Percentiles rank a stretch among this genome's conserved stretches.
Evolutionary conservation across 2,888 invertebrate genomes (phyloP).

Genomic region (Cetonia aurata): DNA sequence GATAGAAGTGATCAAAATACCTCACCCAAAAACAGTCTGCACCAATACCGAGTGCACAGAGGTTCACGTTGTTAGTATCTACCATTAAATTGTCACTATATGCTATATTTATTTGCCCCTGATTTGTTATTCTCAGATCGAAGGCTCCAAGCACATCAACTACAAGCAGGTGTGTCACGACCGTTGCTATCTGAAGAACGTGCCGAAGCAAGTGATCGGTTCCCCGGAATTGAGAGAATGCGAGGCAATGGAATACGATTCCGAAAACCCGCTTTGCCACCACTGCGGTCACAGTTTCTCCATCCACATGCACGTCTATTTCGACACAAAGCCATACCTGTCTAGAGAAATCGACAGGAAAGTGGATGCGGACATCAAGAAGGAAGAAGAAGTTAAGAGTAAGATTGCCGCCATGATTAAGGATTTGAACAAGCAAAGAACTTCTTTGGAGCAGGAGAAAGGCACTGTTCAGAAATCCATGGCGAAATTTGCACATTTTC

Average conservation of each 20-base stretch:
- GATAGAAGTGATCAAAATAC: slow-evolving; percentile 54
- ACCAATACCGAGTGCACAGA: slow-evolving; percentile 32
- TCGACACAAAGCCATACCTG: slow-evolving; percentile 55
- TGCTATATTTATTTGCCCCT: too few species aligned
- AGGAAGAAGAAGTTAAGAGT: slow-evolving; percentile 33
- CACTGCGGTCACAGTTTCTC: slow-evolving; percentile 57
- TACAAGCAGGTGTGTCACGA: slow-evolving; percentile 60
- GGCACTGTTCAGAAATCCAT: slow-evolving; percentile 54
- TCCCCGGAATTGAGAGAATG: slow-evolving; percentile 56
- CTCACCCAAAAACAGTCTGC: slow-evolving; percentile 54
- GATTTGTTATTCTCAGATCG: slow-evolving; percentile 50
- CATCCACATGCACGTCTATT: slow-evolving; percentile 61
- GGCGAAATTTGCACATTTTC: slow-evolving; percentile 61
- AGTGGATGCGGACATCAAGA: slow-evolving; percentile 52
- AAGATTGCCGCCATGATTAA: neutral
- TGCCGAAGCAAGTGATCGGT: slow-evolving; percentile 58
- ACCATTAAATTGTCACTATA: too few species aligned
- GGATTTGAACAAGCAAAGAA: slow-evolving; percentile 12
- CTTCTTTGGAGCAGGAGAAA: slow-evolving; percentile 55
- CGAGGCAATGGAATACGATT: slow-evolving; percentile 53
- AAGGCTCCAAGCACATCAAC: slow-evolving; percentile 55
- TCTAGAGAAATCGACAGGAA: slow-evolving; percentile 45
- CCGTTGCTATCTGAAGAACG: slow-evolving; percentile 57
- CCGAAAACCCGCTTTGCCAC: slow-evolving; percentile 49
- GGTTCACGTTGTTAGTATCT: slow-evolving; percentile 18